A percentile compares a stretch with the other conserved stretches of the same genome.
These are phyloP conservation scores for Gasterosteus aculeatus DNA, from an alignment of 2,113 vertebrate genomes.

Conservation along the genomic window DNA sequence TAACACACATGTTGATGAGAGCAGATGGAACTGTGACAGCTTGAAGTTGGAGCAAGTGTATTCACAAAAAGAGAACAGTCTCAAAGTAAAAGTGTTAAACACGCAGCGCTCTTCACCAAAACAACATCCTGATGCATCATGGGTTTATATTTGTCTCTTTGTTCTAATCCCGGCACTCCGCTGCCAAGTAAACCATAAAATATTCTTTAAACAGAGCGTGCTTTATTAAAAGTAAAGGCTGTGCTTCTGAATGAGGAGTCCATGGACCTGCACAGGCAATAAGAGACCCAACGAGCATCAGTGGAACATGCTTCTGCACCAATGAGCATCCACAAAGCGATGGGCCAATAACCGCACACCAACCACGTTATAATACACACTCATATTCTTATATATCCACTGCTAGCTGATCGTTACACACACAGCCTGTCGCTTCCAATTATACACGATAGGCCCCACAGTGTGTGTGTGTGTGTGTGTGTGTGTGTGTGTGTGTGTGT, in stretches of 20 bases:
- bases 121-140: not conserved
- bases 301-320: constrained; percentile 66
- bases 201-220: constrained; percentile 3
- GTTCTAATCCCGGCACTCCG: not conserved
- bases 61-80: not conserved
- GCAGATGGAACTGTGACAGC: not conserved
- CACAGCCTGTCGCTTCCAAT: constrained; percentile 67
- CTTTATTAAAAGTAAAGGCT: constrained; percentile 15
- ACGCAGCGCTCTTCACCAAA: not conserved
- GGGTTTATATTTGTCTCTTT: constrained; percentile 18
- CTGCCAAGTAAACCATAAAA: constrained; percentile 29
- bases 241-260: constrained; percentile 40
- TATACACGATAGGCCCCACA: constrained; percentile 39
- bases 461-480: constrained; percentile 24
- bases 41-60: not conserved
- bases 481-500: constrained; percentile 13
- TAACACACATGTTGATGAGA: not conserved
- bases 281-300: constrained; percentile 61
- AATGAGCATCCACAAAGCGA: constrained; percentile 58
- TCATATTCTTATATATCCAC: constrained; percentile 37
- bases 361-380: constrained; percentile 50
- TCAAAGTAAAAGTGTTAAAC: not conserved
- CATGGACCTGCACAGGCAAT: constrained; percentile 14
- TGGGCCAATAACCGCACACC: constrained; percentile 53
- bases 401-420: constrained; percentile 53